Evolutionary conservation across 2,888 invertebrate species (phyloP).

Genomic region (Scaptomyza tumidula): DNA sequence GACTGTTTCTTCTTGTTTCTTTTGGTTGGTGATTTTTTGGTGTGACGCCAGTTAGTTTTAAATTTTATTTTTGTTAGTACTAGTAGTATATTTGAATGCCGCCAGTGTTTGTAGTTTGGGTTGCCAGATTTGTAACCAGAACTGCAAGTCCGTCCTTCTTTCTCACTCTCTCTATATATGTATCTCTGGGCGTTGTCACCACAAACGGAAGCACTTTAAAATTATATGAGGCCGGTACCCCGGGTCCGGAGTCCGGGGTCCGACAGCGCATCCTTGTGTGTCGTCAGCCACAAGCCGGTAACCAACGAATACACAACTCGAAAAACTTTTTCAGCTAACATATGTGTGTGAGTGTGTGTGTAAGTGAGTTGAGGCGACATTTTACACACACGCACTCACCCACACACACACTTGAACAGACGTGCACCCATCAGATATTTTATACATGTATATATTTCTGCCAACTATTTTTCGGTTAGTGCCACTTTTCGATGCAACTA

Average conservation of each 20-base stretch:
- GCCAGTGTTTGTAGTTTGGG: conserved; percentile 70
- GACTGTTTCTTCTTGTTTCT: background rate
- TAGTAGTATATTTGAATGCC: conserved; percentile 54
- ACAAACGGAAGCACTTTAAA: conserved; percentile 80
- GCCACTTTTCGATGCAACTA: conserved; percentile 78
- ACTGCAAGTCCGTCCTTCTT: conserved; percentile 23
- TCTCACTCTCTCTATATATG: conserved; percentile 23
- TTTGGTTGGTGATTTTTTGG: conserved; percentile 35
- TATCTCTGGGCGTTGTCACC: conserved; percentile 59
- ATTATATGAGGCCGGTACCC: conserved; percentile 74
- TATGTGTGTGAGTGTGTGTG: conserved; percentile 26
- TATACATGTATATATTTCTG: conserved; percentile 47
- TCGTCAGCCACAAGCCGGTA: conserved; percentile 77
- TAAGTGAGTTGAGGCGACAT: conserved; percentile 46
- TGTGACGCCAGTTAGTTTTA: conserved; percentile 60
- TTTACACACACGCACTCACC: conserved; percentile 8
- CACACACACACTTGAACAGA: conserved; percentile 6
- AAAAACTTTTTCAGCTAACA: conserved; percentile 61
- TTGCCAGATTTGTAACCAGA: conserved; percentile 44
- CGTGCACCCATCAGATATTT: conserved; percentile 56
- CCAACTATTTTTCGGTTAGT: conserved; percentile 75
- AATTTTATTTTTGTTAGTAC: conserved; percentile 66
- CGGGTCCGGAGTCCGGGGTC: conserved; percentile 8
- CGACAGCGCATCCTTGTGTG: conserved; percentile 49
- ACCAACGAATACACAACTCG: conserved; percentile 78